phyloP scores from a whole-genome alignment of 2,888 invertebrate genomes.

The Zaprionus lineosus region DNA sequence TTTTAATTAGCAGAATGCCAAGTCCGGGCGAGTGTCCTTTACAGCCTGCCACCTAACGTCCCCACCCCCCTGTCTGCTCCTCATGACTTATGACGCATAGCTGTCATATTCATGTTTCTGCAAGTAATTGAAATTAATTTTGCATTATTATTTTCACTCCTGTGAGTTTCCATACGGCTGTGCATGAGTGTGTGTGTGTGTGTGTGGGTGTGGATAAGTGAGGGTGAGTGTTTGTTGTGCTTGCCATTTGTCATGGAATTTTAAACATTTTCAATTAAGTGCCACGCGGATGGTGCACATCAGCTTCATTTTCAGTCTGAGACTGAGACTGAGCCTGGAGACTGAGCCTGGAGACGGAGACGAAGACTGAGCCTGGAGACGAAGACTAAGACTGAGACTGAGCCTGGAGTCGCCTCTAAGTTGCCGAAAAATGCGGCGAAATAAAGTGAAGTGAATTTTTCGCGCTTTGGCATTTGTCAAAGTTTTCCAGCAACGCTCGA shows the following conservation, averaged over 20 bases:
- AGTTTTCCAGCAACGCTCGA: conserved; percentile 57
- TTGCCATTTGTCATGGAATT: conserved; percentile 69
- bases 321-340: neutral
- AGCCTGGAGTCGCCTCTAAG: conserved; percentile 64
- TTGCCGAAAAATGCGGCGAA: conserved; percentile 57
- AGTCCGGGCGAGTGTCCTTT: conserved; percentile 1
- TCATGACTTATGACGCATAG: conserved; percentile 67
- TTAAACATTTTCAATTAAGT: conserved; percentile 77
- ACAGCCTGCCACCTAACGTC: conserved; percentile 1
- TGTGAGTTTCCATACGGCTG: no score
- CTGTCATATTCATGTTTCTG: conserved; percentile 73
- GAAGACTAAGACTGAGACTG: no score
- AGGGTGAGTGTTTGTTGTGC: no score
- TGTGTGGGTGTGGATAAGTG: no score
- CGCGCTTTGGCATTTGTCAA: conserved; percentile 79
- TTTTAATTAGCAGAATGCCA: conserved; percentile 67
- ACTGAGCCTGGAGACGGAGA: no score
- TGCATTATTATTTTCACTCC: conserved; percentile 50
- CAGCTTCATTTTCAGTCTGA: conserved; percentile 40
- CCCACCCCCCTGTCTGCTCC: neutral
- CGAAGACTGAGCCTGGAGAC: no score
- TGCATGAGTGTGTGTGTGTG: no score
- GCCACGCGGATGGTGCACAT: conserved; percentile 47
- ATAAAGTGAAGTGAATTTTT: conserved; percentile 70
- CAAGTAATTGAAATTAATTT: conserved; percentile 78